Evolutionary conservation across 2,888 invertebrate genomes (phyloP).

Genomic region (Chorisops tibialis): DNA sequence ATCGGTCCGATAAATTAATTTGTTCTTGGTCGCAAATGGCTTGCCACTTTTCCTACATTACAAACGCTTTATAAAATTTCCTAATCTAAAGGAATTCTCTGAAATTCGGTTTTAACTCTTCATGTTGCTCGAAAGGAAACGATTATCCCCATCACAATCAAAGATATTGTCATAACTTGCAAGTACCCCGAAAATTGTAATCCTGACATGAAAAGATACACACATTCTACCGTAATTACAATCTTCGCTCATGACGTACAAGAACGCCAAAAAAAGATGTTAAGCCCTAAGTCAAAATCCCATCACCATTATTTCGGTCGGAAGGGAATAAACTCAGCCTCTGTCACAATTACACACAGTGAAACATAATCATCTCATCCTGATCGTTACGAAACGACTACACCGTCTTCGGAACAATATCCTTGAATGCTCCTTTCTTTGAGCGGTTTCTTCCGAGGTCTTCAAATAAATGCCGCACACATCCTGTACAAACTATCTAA

Average conservation of each 20-base stretch:
- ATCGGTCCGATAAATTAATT: no score
- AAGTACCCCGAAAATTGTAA: neutral
- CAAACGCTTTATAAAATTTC: no score
- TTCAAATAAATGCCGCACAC: neutral
- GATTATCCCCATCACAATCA: slow-evolving; percentile 9
- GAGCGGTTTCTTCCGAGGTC: neutral
- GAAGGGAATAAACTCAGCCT: no score
- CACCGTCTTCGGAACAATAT: neutral
- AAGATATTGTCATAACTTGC: slow-evolving; percentile 3
- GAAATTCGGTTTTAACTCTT: no score
- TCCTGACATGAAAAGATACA: neutral
- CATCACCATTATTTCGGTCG: neutral
- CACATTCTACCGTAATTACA: neutral
- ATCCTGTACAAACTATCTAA: no score
- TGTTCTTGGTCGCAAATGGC: no score
- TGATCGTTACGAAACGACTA: slow-evolving; percentile 2
- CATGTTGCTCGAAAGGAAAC: neutral
- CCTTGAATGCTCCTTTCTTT: neutral
- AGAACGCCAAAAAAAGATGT: neutral
- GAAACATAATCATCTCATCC: slow-evolving; percentile 4
- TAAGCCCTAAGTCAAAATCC: slow-evolving; percentile 1
- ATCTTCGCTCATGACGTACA: no score
- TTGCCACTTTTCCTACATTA: no score
- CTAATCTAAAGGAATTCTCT: no score
- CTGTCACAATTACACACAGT: neutral